Evolutionary conservation across 2,797 vertebrate species (phyloP).

Genomic region (Ctenosaura bakeri): DNA sequence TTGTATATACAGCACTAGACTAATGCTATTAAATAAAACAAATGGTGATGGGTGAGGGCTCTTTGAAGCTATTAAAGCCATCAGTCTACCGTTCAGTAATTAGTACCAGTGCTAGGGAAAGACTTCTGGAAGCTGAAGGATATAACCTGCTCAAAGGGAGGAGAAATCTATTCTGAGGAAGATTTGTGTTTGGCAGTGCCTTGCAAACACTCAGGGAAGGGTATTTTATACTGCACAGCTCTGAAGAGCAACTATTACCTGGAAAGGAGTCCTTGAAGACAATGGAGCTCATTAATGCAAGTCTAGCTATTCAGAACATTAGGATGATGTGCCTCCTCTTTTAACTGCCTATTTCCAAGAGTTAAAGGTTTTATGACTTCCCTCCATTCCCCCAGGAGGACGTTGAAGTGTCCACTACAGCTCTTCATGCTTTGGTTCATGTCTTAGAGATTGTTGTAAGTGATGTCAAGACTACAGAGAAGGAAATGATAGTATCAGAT

Average conservation of each 20-base stretch:
- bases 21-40: constrained; percentile 30
- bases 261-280: constrained; percentile 48
- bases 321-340: not conserved
- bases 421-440: not conserved
- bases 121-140: constrained; percentile 37
- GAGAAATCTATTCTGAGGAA: constrained; percentile 7
- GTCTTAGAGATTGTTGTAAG: not conserved
- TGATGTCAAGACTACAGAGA: not conserved
- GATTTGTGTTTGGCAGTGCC: constrained; percentile 25
- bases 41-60: constrained; percentile 6
- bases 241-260: constrained; percentile 40
- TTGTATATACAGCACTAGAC: not conserved
- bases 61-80: constrained; percentile 37
- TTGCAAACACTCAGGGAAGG: constrained; percentile 48
- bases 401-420: not conserved
- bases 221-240: constrained; percentile 56
- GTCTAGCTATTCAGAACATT: constrained; percentile 18
- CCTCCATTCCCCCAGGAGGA: not conserved
- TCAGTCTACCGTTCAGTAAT: not conserved
- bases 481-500: not conserved
- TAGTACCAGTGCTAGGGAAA: not conserved
- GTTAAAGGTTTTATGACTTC: constrained; percentile 24
- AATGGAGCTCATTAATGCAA: constrained; percentile 38
- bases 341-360: not conserved
- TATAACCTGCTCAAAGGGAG: constrained; percentile 24